Evolutionary conservation across 2,888 invertebrate genomes (phyloP).

Genomic region (Ischnura elegans): DNA sequence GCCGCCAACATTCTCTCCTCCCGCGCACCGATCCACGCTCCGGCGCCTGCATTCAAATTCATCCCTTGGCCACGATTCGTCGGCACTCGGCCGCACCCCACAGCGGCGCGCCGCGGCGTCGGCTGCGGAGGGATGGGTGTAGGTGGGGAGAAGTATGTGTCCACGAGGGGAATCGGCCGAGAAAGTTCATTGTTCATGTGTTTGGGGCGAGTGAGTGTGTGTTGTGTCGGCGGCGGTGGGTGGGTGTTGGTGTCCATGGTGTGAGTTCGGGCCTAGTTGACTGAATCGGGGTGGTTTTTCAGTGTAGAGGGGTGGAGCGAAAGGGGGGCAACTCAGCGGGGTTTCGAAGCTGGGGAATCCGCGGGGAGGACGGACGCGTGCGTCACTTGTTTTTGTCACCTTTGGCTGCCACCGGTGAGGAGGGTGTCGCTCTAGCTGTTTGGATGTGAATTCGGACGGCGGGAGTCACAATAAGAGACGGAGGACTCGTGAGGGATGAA

Average conservation of each 20-base stretch:
- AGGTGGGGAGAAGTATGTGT: neutral
- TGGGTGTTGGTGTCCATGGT: neutral
- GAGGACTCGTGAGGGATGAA: neutral
- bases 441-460: neutral
- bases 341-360: neutral
- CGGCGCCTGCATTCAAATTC: conserved; percentile 55
- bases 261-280: neutral
- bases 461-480: neutral
- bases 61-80: neutral
- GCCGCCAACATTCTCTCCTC: neutral
- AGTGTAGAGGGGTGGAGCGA: neutral
- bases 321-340: neutral
- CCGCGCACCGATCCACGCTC: conserved; percentile 30
- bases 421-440: conserved; percentile 21
- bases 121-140: neutral
- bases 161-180: neutral
- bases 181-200: neutral
- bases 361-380: neutral
- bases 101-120: too few relatives aligned
- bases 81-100: neutral
- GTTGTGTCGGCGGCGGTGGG: neutral
- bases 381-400: conserved; percentile 56
- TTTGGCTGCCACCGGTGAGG: neutral
- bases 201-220: neutral
- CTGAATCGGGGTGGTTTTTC: conserved; percentile 17